Evolutionary conservation across 1,140 invertebrate genomes (phyloP).

Genomic region (Nephila pilipes): DNA sequence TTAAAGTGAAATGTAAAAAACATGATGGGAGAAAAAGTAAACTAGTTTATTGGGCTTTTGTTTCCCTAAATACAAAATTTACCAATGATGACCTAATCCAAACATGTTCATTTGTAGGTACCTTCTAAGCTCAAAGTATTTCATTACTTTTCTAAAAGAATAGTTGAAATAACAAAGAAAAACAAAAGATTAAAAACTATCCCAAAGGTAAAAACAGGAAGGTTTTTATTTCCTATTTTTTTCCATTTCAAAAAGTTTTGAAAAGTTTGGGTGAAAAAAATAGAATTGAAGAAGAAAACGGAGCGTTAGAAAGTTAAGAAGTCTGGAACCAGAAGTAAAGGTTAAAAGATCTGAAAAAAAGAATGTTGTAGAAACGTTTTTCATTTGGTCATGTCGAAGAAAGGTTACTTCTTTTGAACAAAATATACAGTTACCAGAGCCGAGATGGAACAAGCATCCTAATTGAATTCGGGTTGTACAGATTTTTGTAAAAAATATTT

Average conservation of each 20-base stretch:
- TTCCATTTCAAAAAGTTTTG: constrained; percentile 40
- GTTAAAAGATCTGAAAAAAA: constrained; percentile 32
- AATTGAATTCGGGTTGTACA: constrained; percentile 1
- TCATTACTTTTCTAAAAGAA: constrained; percentile 34
- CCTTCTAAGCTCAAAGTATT: constrained; percentile 36
- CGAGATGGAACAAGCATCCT: not conserved
- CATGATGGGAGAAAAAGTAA: constrained; percentile 15
- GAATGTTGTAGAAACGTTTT: not conserved
- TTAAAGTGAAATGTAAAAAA: not conserved
- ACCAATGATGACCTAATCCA: constrained; percentile 10
- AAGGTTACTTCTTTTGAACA: not conserved
- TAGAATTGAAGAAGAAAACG: not conserved
- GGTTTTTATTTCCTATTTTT: constrained; percentile 13
- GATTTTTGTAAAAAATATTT: not conserved
- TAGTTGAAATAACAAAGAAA: not conserved
- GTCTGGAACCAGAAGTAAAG: constrained; percentile 34
- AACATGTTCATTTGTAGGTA: constrained; percentile 30
- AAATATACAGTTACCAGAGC: not conserved
- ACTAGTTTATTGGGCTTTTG: not conserved
- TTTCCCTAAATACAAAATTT: constrained; percentile 29
- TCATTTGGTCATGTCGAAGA: constrained; percentile 42
- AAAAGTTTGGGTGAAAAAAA: constrained; percentile 43
- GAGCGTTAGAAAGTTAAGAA: constrained; percentile 53
- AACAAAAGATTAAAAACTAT: constrained; percentile 8
- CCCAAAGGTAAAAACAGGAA: constrained; percentile 26